Conservation (phyloP, 1,140 invertebrate species). For the Calliphora vicina region DNA sequence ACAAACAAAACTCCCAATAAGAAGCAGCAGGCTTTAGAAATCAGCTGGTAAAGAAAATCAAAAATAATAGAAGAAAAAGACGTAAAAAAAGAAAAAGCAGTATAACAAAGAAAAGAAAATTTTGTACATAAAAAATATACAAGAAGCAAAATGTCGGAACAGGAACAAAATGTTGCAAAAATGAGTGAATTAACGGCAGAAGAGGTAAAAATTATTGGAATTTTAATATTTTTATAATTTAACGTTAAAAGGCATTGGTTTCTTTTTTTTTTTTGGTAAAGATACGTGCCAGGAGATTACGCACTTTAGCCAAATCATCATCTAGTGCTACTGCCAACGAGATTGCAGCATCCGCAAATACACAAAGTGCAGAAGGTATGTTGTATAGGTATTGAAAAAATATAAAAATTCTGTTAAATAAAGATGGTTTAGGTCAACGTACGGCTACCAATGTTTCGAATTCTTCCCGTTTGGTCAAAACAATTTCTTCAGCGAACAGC, state of each 20-base stretch:
- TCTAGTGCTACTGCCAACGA: slow-evolving; percentile 57
- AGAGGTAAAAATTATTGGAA: slow-evolving; percentile 68
- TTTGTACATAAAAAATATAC: slow-evolving; percentile 12
- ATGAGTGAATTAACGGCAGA: slow-evolving; percentile 79
- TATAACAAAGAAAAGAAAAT: slow-evolving; percentile 16
- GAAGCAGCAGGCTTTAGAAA: neutral
- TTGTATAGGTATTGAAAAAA: neutral
- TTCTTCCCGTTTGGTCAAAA: slow-evolving; percentile 51
- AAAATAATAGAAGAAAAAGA: neutral
- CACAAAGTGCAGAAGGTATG: slow-evolving; percentile 17
- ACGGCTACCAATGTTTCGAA: slow-evolving; percentile 43
- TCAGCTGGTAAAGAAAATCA: slow-evolving; percentile 7
- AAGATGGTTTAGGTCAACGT: slow-evolving; percentile 18
- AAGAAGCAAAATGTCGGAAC: slow-evolving; percentile 36
- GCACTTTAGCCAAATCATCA: slow-evolving; percentile 66
- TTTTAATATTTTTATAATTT: slow-evolving; percentile 12
- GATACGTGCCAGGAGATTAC: slow-evolving; percentile 75
- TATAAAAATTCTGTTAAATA: neutral
- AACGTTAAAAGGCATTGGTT: slow-evolving; percentile 33
- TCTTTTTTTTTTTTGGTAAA: slow-evolving; percentile 53
- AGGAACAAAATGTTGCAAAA: slow-evolving; percentile 14
- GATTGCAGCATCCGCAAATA: slow-evolving; percentile 48
- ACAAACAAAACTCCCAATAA: slow-evolving; percentile 6
- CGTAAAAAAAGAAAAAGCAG: neutral
- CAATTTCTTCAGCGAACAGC: neutral